These are phyloP conservation scores for Tragelaphus scriptus DNA, from an alignment of 2,113 vertebrate genomes.

Conservation along the genomic window DNA sequence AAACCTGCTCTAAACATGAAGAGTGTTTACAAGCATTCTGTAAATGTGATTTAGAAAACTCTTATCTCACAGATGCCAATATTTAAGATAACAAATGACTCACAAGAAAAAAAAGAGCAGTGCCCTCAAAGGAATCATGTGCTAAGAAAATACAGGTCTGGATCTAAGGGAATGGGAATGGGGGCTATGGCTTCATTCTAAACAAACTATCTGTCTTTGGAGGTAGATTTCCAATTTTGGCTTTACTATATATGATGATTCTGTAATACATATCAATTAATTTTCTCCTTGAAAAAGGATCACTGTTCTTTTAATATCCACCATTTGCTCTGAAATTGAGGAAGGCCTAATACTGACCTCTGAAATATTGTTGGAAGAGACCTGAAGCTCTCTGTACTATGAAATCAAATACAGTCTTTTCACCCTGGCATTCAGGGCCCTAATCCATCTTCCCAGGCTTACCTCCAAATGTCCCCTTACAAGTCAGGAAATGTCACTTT, in stretches of 20 bases:
- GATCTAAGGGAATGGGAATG: constrained; percentile 26
- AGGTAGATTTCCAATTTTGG: constrained; percentile 57
- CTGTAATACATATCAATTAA: constrained; percentile 48
- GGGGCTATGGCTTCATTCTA: not conserved
- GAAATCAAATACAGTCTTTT: constrained; percentile 38
- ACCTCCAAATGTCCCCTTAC: not conserved
- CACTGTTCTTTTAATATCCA: constrained; percentile 15
- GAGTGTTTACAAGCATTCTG: constrained; percentile 67
- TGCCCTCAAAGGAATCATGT: constrained; percentile 38
- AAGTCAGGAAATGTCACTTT: not conserved
- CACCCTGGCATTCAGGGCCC: constrained; percentile 2
- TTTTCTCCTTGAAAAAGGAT: constrained; percentile 60
- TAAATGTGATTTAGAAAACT: constrained; percentile 71
- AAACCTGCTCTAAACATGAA: constrained; percentile 63
- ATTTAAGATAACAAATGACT: constrained; percentile 73
- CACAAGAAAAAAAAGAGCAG: constrained; percentile 34
- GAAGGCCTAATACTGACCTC: constrained; percentile 38
- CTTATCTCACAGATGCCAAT: constrained; percentile 71
- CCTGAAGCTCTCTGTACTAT: not conserved
- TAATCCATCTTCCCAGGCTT: constrained; percentile 9
- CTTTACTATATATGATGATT: constrained; percentile 22
- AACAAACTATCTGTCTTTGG: constrained; percentile 47
- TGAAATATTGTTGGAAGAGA: constrained; percentile 43
- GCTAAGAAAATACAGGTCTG: constrained; percentile 58
- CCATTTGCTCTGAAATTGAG: constrained; percentile 25